Percentiles rank a stretch among this genome's conserved stretches.
phyloP scores from a whole-genome alignment of 2,888 invertebrate genomes.

The Leptopilina drosophilae region DNA sequence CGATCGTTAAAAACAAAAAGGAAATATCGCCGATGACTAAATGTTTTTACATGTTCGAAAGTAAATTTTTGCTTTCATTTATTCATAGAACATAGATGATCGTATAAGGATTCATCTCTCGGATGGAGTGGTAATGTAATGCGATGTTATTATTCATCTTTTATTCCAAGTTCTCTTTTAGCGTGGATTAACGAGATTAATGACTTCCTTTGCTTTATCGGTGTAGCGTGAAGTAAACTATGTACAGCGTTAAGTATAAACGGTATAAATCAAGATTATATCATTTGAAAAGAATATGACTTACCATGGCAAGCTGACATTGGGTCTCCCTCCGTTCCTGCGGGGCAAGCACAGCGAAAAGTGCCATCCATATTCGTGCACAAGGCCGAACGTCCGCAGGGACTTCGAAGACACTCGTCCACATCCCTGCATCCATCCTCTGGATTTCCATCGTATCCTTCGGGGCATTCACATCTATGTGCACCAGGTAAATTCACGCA shows the following conservation, averaged over 20 bases:
- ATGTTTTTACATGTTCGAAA: not conserved
- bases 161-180: slow-evolving; percentile 27
- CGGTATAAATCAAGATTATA: slow-evolving; percentile 29
- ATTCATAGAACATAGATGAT: slow-evolving; percentile 3
- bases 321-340: slow-evolving; percentile 90
- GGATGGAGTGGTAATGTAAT: slow-evolving; percentile 3
- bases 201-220: slow-evolving; percentile 1
- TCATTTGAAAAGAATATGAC: slow-evolving; percentile 49
- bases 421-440: slow-evolving; percentile 86
- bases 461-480: slow-evolving; percentile 90
- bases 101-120: not conserved
- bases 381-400: slow-evolving; percentile 88
- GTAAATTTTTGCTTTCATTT: not conserved
- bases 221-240: slow-evolving; percentile 34
- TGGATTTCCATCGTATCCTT: slow-evolving; percentile 89
- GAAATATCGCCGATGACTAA: not conserved
- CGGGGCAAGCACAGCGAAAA: slow-evolving; percentile 89
- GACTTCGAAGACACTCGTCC: slow-evolving; percentile 86
- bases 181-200: slow-evolving; percentile 24
- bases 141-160: slow-evolving; percentile 9
- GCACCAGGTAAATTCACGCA: slow-evolving; percentile 90
- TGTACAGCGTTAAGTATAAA: slow-evolving; percentile 31
- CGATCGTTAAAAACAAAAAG: not conserved
- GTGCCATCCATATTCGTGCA: slow-evolving; percentile 89
- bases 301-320: slow-evolving; percentile 86